Base-by-base conservation (phyloP, 1,140 invertebrate genomes). In the Grapholita molesta region DNA sequence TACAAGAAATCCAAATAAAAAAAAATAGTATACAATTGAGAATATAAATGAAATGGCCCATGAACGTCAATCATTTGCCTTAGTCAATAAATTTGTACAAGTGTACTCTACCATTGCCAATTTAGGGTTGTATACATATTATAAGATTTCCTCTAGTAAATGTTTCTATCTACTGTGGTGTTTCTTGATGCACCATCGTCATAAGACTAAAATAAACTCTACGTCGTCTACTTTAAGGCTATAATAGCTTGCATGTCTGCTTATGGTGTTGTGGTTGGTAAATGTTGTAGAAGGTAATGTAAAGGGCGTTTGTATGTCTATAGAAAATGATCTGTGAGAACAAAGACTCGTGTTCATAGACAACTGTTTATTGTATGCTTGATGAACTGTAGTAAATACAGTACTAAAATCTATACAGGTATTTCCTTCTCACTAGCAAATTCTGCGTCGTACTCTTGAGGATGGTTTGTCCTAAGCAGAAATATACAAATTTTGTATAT, bases 151-250 rank as follows among this genome's bases (percentile, higher is more conserved):
- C 42, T 18, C 42, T 21, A 48, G 42, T 21, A 21, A 48, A 18
- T 8, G 42, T n/a, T 28, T 55, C 25, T 53, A 1, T 55, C 11
- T 55, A 55, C 53, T 55, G 53, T 55, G 53, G 25, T 55, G 53
- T 55, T 55, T 55, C 53, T 55, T 25, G 24, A 55, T 12, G 53
- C 53, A 55, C 53, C 24, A 25, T 55, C 11, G 53, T 55, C 53
- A 55, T 55, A 55, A 55, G 53, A 55, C 53, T 55, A 55, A 53
- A 53, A 53, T 53, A 11, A 53, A 53, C 52, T 53, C 12, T 42
- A 42, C 11, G 38, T 42, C 38, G n/a, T 42, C 33, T 35, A 42
- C 15, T 48, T 48, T 48, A 25, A 12, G 53, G 3, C 53, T 55
- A 25, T 42, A 55, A 55, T 28, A 25, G 25, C n/a, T 28, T 61